Evolutionary conservation across 2,888 invertebrate genomes (phyloP).

Genomic region (Acholoe squamosa): DNA sequence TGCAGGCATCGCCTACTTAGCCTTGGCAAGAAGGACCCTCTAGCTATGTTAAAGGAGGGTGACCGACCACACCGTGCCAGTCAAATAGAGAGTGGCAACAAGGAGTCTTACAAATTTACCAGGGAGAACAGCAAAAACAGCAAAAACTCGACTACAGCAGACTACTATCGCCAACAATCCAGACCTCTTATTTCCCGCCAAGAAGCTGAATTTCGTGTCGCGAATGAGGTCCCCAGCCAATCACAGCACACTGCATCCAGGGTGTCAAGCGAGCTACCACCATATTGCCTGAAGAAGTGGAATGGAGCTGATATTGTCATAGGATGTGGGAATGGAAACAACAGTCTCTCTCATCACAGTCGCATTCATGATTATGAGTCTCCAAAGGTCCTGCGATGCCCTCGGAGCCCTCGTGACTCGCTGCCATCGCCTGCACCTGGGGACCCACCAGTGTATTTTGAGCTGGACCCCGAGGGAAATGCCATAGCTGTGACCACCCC

Average conservation of each 20-base stretch:
- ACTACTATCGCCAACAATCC: conserved; percentile 47
- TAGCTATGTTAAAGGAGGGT: conserved; percentile 22
- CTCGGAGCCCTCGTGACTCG: conserved; percentile 13
- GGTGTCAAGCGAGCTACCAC: not conserved
- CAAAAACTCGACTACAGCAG: not conserved
- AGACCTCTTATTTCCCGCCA: conserved; percentile 40
- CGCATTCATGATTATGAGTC: conserved; percentile 49
- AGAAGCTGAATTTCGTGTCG: conserved; percentile 19
- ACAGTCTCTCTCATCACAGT: not conserved
- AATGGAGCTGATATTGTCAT: not conserved
- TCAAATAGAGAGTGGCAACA: conserved; percentile 22
- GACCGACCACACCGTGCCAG: not conserved
- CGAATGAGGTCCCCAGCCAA: not conserved
- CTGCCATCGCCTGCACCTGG: conserved; percentile 33
- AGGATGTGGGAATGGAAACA: not conserved
- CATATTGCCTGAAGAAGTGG: conserved; percentile 52
- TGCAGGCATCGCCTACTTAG: conserved; percentile 1
- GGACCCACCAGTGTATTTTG: conserved; percentile 42
- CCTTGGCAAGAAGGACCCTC: conserved; percentile 40
- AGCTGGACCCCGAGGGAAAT: conserved; percentile 29
- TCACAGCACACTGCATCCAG: conserved; percentile 4
- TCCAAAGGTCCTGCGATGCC: conserved; percentile 21
- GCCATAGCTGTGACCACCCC: not conserved
- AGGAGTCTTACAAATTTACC: conserved; percentile 29
- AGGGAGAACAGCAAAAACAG: conserved; percentile 29